A percentile compares a stretch with the other conserved stretches of the same genome.
These are phyloP conservation scores for Percopsis transmontana DNA, from an alignment of 2,113 vertebrate genomes.

Conservation along the genomic window DNA sequence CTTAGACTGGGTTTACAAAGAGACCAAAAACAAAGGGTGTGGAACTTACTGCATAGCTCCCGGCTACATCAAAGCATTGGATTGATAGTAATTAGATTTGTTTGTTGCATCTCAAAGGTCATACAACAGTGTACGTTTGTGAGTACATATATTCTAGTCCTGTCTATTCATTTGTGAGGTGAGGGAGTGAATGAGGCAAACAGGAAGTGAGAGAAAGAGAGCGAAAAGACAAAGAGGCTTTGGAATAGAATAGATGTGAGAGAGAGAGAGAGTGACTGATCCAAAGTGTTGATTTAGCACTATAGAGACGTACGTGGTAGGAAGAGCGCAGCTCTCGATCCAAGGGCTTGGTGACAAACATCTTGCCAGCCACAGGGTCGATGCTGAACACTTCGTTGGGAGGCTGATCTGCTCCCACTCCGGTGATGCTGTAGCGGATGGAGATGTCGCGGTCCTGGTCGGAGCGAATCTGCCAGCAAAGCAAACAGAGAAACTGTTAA, in stretches of 20 bases:
- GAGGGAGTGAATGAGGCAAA: background rate
- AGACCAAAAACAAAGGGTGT: slow-evolving; percentile 35
- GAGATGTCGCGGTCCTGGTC: slow-evolving; percentile 95
- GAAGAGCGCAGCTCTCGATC: slow-evolving; percentile 92
- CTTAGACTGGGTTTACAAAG: slow-evolving; percentile 29
- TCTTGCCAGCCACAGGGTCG: slow-evolving; percentile 89
- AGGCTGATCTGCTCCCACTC: slow-evolving; percentile 90
- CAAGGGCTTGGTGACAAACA: slow-evolving; percentile 93
- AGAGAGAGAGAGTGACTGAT: background rate
- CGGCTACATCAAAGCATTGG: slow-evolving; percentile 18
- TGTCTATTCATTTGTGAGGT: background rate
- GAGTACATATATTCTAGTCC: background rate
- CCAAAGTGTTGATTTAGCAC: too few relatives aligned
- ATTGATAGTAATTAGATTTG: slow-evolving; percentile 1
- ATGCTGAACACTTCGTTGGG: slow-evolving; percentile 95
- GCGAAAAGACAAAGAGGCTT: background rate
- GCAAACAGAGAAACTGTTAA: slow-evolving; percentile 18
- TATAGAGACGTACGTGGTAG: slow-evolving; percentile 84
- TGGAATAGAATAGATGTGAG: background rate
- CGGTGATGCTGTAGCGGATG: slow-evolving; percentile 94
- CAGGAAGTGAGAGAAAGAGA: background rate
- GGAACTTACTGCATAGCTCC: slow-evolving; percentile 4
- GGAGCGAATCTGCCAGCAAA: slow-evolving; percentile 86
- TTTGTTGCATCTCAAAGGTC: slow-evolving; percentile 7
- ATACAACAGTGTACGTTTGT: background rate